A percentile compares a stretch with the other conserved stretches of the same genome.
Evolutionary conservation across 2,888 invertebrate genomes (phyloP).

Genomic region (Zhuqinia jingwanae): DNA sequence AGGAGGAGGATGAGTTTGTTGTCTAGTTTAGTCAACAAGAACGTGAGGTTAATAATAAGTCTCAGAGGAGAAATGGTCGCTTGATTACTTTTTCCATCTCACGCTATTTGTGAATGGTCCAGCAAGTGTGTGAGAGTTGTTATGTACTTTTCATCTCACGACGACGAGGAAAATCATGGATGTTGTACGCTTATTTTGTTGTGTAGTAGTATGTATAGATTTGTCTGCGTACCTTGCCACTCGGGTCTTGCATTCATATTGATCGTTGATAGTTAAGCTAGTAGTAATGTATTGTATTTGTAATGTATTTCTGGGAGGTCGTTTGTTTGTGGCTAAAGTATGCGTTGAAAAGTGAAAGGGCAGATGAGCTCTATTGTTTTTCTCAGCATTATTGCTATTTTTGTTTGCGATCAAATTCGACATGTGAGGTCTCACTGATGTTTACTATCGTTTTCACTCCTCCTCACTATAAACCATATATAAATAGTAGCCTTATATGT

Average conservation of each 20-base stretch:
- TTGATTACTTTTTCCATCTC: conserved; percentile 61
- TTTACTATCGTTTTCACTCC: background rate
- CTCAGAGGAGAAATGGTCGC: conserved; percentile 61
- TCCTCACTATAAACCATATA: background rate
- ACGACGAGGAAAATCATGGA: background rate
- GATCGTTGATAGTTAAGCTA: background rate
- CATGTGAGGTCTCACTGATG: conserved; percentile 41
- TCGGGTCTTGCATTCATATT: no score
- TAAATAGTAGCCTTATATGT: no score
- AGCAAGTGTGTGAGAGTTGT: background rate
- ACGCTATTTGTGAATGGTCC: background rate
- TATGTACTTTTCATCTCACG: conserved; percentile 34
- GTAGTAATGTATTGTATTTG: no score
- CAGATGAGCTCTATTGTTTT: conserved; percentile 3
- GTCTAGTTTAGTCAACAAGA: background rate
- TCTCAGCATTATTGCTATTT: conserved; percentile 38
- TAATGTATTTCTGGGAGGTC: no score
- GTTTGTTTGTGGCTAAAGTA: background rate
- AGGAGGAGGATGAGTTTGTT: background rate
- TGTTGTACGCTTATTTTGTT: conserved; percentile 15
- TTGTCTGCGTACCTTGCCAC: no score
- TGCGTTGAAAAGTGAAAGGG: conserved; percentile 3
- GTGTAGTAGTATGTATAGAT: background rate
- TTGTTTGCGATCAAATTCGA: conserved; percentile 29
- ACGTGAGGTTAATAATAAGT: conserved; percentile 70